phyloP scores from a whole-genome alignment of 2,113 vertebrate species.

The Elgaria multicarinata region DNA sequence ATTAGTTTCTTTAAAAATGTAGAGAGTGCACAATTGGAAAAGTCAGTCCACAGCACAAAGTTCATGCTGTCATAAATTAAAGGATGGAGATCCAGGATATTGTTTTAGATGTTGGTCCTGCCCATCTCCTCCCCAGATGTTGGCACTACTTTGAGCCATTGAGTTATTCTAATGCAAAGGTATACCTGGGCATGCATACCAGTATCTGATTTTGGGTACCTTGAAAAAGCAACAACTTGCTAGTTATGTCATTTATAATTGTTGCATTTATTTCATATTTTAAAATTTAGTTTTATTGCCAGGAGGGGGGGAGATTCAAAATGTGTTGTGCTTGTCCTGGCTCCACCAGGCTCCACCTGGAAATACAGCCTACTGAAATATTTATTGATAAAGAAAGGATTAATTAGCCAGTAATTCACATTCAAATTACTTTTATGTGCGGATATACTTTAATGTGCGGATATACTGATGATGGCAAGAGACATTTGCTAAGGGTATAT shows the following conservation, averaged over 20 bases:
- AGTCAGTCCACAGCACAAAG: rapidly evolving
- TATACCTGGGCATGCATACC: background rate
- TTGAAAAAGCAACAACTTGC: background rate
- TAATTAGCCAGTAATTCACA: background rate
- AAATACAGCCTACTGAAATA: background rate
- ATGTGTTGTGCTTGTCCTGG: background rate
- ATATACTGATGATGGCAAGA: background rate
- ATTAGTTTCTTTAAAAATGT: slow-evolving; percentile 43
- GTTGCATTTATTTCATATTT: no score
- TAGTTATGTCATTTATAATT: background rate
- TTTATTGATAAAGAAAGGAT: background rate
- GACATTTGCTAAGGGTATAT: background rate
- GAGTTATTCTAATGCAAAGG: background rate
- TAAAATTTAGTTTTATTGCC: background rate
- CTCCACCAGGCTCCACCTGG: no score
- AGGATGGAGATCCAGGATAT: background rate
- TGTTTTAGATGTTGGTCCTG: slow-evolving; percentile 3
- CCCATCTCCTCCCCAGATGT: background rate
- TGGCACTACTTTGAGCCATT: background rate
- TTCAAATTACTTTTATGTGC: slow-evolving; percentile 6
- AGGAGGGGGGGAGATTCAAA: background rate
- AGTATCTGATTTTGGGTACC: background rate
- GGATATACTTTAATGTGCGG: background rate
- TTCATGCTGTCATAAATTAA: background rate
- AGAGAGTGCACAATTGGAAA: slow-evolving; percentile 10